Percentiles rank a stretch among this genome's conserved stretches.
Evolutionary conservation across 1,140 invertebrate genomes (phyloP).

Genomic region (Trichonephila clavata): DNA sequence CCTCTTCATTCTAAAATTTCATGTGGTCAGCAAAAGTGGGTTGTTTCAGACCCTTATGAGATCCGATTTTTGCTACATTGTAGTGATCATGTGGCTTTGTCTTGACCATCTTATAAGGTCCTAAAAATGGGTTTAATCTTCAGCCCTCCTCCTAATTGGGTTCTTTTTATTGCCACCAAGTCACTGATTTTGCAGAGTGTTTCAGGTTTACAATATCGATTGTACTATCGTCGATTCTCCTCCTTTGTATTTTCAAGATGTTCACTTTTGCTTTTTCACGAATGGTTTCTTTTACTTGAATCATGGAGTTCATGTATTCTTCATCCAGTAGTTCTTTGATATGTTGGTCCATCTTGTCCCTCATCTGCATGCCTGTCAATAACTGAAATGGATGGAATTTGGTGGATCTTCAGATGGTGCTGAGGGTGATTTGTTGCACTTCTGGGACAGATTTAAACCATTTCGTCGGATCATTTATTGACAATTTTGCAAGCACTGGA

Average conservation of each 20-base stretch:
- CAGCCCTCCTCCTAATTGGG: no score
- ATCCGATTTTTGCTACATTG: no score
- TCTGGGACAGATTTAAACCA: background rate
- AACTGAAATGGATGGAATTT: no score
- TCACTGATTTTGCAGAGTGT: background rate
- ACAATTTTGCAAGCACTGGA: background rate
- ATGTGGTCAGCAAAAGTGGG: no score
- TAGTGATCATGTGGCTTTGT: no score
- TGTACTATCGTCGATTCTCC: background rate
- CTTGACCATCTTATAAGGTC: no score
- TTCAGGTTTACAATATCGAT: background rate
- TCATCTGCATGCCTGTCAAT: background rate
- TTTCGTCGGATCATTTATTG: background rate
- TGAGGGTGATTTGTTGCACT: background rate
- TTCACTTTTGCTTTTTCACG: background rate
- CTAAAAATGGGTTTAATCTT: no score
- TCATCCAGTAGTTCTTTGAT: background rate
- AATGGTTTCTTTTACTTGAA: background rate
- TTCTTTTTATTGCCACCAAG: background rate
- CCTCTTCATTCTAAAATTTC: no score
- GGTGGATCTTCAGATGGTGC: no score
- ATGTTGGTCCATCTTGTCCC: background rate
- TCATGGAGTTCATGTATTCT: background rate
- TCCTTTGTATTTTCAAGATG: background rate
- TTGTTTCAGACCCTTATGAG: no score